These are phyloP conservation scores for Alloplasta piceator DNA, from an alignment of 2,888 invertebrate genomes.

Conservation along the genomic window DNA sequence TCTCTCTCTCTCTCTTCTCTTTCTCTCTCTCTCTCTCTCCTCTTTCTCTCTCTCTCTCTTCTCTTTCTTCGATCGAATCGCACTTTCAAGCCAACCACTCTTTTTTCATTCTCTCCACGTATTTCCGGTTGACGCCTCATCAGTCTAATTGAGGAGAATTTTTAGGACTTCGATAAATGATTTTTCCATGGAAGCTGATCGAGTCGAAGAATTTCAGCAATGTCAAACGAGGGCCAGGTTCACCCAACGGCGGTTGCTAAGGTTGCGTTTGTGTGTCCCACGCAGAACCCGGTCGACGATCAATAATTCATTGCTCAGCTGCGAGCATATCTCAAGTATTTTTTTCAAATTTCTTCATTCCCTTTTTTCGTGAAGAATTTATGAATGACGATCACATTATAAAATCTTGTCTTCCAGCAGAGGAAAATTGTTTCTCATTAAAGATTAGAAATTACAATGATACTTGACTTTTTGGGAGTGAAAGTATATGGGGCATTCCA, in stretches of 20 bases:
- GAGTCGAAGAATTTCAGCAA: not conserved
- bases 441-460: too few species aligned
- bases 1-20: not conserved
- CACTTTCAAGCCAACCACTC: not conserved
- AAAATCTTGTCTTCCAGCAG: too few species aligned
- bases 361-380: too few species aligned
- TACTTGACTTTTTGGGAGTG: too few species aligned
- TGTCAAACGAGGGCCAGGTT: not conserved
- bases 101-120: not conserved
- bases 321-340: conserved; percentile 65
- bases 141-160: too few species aligned
- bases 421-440: too few species aligned
- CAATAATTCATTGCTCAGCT: conserved; percentile 78
- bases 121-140: not conserved
- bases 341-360: not conserved
- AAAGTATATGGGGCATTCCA: too few species aligned
- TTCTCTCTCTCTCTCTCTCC: not conserved
- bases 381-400: too few species aligned
- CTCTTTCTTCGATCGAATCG: not conserved
- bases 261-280: conserved; percentile 43
- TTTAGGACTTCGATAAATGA: too few species aligned
- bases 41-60: not conserved
- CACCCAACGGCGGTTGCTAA: conserved; percentile 10
- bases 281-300: conserved; percentile 70
- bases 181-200: too few species aligned